Evolutionary conservation across 2,888 invertebrate species (phyloP).

Genomic region (Adelphocoris suturalis): DNA sequence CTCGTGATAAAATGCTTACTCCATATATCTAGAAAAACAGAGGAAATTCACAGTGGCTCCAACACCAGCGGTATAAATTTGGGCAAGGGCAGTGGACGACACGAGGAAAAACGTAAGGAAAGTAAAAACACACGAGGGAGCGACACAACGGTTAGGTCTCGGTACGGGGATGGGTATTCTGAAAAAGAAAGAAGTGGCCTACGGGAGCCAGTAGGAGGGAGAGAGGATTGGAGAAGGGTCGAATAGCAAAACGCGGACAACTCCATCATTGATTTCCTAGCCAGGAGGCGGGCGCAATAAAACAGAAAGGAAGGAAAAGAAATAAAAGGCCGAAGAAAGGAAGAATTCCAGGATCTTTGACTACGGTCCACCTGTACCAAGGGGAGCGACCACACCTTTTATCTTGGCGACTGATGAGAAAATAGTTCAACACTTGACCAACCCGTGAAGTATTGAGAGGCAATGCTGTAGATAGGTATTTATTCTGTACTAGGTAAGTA

Average conservation of each 20-base stretch:
- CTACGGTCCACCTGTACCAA: constrained; percentile 57
- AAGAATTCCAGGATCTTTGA: constrained; percentile 67
- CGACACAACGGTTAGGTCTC: neutral
- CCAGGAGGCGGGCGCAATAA: constrained; percentile 62
- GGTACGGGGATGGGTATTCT: neutral
- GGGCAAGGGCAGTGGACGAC: neutral
- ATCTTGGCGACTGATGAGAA: constrained; percentile 65
- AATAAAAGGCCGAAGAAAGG: constrained; percentile 46
- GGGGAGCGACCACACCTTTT: constrained; percentile 59
- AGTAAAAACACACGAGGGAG: constrained; percentile 8
- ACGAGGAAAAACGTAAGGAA: neutral
- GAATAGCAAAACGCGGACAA: constrained; percentile 61
- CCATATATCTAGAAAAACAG: neutral
- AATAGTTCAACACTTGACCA: constrained; percentile 67
- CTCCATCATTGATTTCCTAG: constrained; percentile 65
- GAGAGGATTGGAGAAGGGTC: constrained; percentile 39
- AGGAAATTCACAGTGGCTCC: neutral
- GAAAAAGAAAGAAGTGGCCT: constrained; percentile 44
- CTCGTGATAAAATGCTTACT: neutral
- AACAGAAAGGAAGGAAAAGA: constrained; percentile 58
- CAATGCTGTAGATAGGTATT: neutral
- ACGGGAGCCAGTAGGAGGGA: constrained; percentile 19
- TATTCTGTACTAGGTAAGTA: neutral
- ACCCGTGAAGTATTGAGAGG: constrained; percentile 10
- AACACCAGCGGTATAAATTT: constrained; percentile 14